Base-by-base conservation (phyloP, 2,797 vertebrate genomes). In the Ciconia nigra region DNA sequence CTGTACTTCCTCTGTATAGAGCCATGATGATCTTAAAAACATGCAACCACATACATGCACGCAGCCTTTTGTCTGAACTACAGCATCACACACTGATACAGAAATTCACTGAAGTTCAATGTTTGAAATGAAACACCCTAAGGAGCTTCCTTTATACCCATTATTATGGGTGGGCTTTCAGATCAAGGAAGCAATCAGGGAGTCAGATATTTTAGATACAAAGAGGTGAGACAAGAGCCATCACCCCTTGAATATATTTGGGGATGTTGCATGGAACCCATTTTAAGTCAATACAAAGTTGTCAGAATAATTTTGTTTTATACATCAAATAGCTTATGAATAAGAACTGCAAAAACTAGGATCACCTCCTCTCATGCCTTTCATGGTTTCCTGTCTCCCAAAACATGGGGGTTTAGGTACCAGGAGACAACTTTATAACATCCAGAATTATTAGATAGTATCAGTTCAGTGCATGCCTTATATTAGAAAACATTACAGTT, bases 371-470 rank as follows among this genome's bases (percentile, higher is more conserved):
- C 12, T 76, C 15, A 26, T 8, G 28, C 35, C 33, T 84, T 90
- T 72, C 29, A 52, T 25, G 26, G 2, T 39, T 77, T 47, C 7
- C 7, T 65, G 37, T 63, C 19, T 78, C 26, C 37, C 41, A 72
- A 88, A 67, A 59, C 2, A 2, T 28, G 10, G 4, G 1, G 11
- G 2, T 0, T 15, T 63, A n/a, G 14, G 14, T 82, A 15, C 7
- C 12, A 42, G 49, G 24, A 61, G 12, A 65, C 9, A 63, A 71
- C 16, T 51, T 81, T 14, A 46, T 26, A 26, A 44, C 24, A 61
- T 55, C 24, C 51, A 10, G 41, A 65, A 69, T 86, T 65, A 78
- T 24, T 78, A 72, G 58, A 90, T 31, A 76, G 15, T 47, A 82
- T 41, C 47, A 25, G 8, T 55, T 42, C 44, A 55, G 46, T 39